Evolutionary conservation across 2,888 invertebrate genomes (phyloP).

Genomic region (Lobophora halterata): DNA sequence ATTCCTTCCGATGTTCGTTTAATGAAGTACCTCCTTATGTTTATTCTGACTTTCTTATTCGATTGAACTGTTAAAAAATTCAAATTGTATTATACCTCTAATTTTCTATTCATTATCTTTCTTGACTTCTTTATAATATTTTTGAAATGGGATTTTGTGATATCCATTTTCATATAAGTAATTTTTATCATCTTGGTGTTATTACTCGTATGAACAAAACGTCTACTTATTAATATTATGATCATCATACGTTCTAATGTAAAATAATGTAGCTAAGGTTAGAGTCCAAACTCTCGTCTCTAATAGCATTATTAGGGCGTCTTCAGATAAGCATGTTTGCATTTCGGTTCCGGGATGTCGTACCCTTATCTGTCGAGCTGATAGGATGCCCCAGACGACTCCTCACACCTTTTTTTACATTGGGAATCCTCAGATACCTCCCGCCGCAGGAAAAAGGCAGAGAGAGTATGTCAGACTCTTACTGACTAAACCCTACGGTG

Average conservation of each 20-base stretch:
- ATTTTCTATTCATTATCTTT: conserved; percentile 51
- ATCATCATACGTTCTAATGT: no score
- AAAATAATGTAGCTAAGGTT: no score
- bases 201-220: no score
- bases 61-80: conserved; percentile 57
- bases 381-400: conserved; percentile 5
- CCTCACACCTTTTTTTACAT: conserved; percentile 29
- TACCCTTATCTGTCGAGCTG: conserved; percentile 25
- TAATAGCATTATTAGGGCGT: conserved; percentile 1
- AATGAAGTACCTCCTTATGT: conserved; percentile 67
- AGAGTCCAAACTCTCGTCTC: not conserved
- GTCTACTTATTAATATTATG: no score
- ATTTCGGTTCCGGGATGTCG: conserved; percentile 31
- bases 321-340: conserved; percentile 28
- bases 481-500: no score
- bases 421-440: no score
- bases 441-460: no score
- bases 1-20: conserved; percentile 63
- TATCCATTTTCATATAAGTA: no score
- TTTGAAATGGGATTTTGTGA: no score
- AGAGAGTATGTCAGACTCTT: no score
- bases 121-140: conserved; percentile 11
- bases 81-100: conserved; percentile 47
- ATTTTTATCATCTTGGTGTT: no score
- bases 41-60: conserved; percentile 64